Percentiles rank a stretch among this genome's conserved stretches.
These are phyloP conservation scores for Crotalus helleri DNA, from an alignment of 2,113 vertebrate genomes.

Conservation along the genomic window DNA sequence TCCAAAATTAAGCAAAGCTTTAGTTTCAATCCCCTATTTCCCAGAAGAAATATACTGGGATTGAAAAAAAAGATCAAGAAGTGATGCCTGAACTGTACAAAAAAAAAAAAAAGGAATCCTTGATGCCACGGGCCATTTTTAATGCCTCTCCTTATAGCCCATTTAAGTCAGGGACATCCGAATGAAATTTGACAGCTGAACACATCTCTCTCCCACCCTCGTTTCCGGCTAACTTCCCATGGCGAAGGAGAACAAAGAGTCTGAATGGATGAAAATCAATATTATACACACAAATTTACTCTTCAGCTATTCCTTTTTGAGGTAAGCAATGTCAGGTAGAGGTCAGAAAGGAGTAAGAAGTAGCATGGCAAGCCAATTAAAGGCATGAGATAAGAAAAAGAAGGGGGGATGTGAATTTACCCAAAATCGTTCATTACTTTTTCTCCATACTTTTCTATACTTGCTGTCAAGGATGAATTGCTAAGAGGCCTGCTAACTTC, in stretches of 20 bases:
- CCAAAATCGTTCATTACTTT: not conserved
- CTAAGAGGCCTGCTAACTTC: too few species aligned
- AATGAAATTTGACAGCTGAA: not conserved
- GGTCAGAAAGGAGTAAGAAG: not conserved
- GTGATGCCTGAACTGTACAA: not conserved
- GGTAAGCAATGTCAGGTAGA: not conserved
- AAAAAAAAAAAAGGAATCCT: not conserved
- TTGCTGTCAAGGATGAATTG: not conserved
- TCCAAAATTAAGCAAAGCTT: not conserved
- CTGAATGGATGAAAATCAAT: not conserved
- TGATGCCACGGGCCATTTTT: not conserved
- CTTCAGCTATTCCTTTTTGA: not conserved
- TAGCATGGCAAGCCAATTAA: not conserved
- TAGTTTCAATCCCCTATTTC: not conserved
- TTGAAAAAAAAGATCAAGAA: not conserved
- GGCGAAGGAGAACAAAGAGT: not conserved
- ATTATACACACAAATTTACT: not conserved
- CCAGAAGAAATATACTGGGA: not conserved
- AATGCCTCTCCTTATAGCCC: not conserved
- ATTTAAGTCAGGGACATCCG: not conserved
- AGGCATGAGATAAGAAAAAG: not conserved
- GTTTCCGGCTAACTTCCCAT: not conserved
- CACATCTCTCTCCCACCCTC: not conserved
- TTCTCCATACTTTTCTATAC: not conserved
- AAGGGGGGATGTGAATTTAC: not conserved